Conservation (phyloP, 2,888 invertebrate species). For the Meteorus colon region DNA sequence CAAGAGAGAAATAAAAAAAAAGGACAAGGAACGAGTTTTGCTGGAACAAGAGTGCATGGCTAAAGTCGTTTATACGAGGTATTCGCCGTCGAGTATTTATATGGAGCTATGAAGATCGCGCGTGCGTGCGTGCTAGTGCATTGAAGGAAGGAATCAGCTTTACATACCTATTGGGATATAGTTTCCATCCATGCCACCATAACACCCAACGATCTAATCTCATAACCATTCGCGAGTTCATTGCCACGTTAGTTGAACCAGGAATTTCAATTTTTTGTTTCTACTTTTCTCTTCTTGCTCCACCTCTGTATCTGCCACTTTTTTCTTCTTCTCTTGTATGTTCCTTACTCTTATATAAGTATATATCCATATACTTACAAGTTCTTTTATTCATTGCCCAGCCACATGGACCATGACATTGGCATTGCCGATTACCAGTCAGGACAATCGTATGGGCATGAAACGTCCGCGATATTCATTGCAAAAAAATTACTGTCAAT, state of each 20-base stretch:
- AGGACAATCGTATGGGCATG: slow-evolving; percentile 18
- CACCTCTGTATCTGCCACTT: slow-evolving; percentile 34
- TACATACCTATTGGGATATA: slow-evolving; percentile 48
- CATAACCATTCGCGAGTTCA: slow-evolving; percentile 50
- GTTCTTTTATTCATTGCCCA: slow-evolving; percentile 2
- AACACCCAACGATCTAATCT: slow-evolving; percentile 51
- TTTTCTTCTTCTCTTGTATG: neutral
- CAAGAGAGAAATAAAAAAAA: slow-evolving; percentile 12
- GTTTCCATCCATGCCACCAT: slow-evolving; percentile 38
- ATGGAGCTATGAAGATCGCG: slow-evolving; percentile 45
- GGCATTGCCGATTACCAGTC: neutral
- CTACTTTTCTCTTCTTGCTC: slow-evolving; percentile 16
- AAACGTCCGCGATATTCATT: neutral
- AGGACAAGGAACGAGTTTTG: slow-evolving; percentile 53
- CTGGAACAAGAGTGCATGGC: slow-evolving; percentile 53
- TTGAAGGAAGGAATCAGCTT: slow-evolving; percentile 18
- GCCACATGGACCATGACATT: neutral
- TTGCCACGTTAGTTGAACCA: slow-evolving; percentile 47
- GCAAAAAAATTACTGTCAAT: slow-evolving; percentile 13
- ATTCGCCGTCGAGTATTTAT: slow-evolving; percentile 49
- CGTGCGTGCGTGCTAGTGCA: slow-evolving; percentile 21
- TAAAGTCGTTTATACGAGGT: slow-evolving; percentile 51
- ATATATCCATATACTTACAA: neutral
- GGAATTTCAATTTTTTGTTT: slow-evolving; percentile 43
- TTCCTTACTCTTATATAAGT: neutral